A percentile compares a stretch with the other conserved stretches of the same genome.
These are phyloP conservation scores for Arctia plantaginis DNA, from an alignment of 2,888 invertebrate genomes.

Conservation along the genomic window DNA sequence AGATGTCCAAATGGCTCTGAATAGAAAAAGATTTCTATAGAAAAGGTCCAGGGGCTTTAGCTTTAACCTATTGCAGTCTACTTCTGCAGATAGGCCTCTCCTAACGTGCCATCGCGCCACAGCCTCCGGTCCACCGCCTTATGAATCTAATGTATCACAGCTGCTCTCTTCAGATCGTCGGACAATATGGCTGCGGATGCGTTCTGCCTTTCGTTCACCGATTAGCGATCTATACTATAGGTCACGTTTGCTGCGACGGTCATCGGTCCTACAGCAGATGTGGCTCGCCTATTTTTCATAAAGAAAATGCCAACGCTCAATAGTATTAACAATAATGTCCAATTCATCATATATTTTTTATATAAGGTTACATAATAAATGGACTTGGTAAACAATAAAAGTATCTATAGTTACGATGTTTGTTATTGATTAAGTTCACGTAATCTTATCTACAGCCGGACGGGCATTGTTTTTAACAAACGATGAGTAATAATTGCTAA, in stretches of 20 bases:
- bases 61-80: not conserved
- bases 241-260: too few relatives aligned
- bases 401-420: constrained; percentile 29
- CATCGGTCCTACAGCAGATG: not conserved
- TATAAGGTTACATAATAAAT: not conserved
- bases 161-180: not conserved
- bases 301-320: not conserved
- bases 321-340: not conserved
- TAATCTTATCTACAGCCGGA: constrained; percentile 63
- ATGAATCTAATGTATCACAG: too few relatives aligned
- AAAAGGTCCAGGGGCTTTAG: not conserved
- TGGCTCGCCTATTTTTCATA: not conserved
- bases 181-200: not conserved
- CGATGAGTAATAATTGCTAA: constrained; percentile 80
- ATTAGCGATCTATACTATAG: too few relatives aligned
- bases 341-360: not conserved
- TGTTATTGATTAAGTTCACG: constrained; percentile 57
- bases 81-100: too few relatives aligned
- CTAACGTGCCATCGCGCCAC: not conserved
- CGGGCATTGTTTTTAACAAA: constrained; percentile 64
- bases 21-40: not conserved
- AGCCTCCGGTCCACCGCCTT: not conserved
- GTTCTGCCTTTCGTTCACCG: too few relatives aligned
- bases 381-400: not conserved
- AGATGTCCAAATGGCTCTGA: not conserved